Evolutionary conservation across 1,140 invertebrate species (phyloP).

Genomic region (Drosophila takahashii): DNA sequence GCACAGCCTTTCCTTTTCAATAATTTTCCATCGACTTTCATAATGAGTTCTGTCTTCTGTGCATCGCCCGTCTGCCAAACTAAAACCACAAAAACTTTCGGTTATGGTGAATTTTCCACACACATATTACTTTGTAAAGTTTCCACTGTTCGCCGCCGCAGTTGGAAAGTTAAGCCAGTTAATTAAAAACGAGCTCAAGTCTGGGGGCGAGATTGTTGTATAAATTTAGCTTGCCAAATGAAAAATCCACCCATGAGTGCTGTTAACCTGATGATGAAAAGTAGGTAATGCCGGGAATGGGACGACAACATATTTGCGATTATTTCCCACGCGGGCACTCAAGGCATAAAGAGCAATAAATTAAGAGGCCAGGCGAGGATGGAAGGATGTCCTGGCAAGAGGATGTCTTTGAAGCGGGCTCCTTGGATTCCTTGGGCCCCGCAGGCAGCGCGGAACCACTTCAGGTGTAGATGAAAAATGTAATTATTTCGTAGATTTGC

Average conservation of each 20-base stretch:
- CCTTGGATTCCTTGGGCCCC: conserved; percentile 27
- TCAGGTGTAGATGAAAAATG: conserved; percentile 82
- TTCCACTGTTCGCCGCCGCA: conserved; percentile 31
- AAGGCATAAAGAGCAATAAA: conserved; percentile 83
- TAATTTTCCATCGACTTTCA: conserved; percentile 30
- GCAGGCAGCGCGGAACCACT: conserved; percentile 51
- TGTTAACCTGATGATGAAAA: conserved; percentile 83
- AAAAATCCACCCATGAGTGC: conserved; percentile 82
- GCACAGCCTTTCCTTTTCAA: conserved; percentile 19
- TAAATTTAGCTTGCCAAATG: conserved; percentile 75
- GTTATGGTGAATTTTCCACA: conserved; percentile 55
- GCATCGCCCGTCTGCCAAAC: conserved; percentile 10
- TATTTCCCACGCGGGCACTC: conserved; percentile 82
- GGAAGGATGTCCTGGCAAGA: conserved; percentile 38
- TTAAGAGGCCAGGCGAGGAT: conserved; percentile 61
- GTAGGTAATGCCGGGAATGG: conserved; percentile 62
- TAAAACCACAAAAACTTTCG: conserved; percentile 64
- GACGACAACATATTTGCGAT: conserved; percentile 79
- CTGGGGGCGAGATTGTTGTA: conserved; percentile 60
- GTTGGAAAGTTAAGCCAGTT: conserved; percentile 70
- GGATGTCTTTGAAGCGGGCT: conserved; percentile 43
- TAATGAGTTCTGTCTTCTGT: conserved; percentile 39
- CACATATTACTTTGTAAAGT: conserved; percentile 44
- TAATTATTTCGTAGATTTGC: conserved; percentile 82
- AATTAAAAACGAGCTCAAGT: conserved; percentile 62